Evolutionary conservation across 2,797 vertebrate species (phyloP).

Genomic region (Clarias platycephalus): DNA sequence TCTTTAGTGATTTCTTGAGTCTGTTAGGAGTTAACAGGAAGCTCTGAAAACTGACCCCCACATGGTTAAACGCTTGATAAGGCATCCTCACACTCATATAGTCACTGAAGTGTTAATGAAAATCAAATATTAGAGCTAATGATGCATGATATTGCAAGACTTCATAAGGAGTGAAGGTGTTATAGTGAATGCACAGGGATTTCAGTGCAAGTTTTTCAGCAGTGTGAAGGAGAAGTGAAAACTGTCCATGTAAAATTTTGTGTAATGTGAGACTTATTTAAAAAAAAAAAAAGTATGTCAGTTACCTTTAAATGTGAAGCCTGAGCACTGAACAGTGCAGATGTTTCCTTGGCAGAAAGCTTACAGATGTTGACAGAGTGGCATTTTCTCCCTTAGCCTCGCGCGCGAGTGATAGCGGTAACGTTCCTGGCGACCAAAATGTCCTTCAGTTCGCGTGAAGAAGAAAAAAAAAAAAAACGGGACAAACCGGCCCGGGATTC

Average conservation of each 20-base stretch:
- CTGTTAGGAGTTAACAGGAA: not conserved
- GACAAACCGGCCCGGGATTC: not conserved
- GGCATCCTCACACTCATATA: not conserved
- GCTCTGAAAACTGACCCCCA: not conserved
- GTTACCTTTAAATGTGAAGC: not conserved
- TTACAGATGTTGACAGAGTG: constrained; percentile 33
- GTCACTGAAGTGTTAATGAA: not conserved
- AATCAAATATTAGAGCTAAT: not conserved
- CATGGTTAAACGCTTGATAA: not conserved
- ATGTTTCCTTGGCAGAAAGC: not conserved
- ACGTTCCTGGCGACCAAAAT: constrained; percentile 21
- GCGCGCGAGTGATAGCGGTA: not conserved
- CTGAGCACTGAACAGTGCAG: not conserved
- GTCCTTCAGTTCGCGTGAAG: not conserved
- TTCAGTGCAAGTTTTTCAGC: not conserved
- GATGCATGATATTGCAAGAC: not conserved
- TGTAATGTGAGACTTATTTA: not conserved
- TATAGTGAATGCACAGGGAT: not conserved
- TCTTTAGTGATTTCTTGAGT: not conserved
- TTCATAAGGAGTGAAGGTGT: not conserved
- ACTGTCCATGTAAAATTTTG: too few species aligned
- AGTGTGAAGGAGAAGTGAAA: not conserved
- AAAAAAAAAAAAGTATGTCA: not conserved
- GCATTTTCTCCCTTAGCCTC: constrained; percentile 15
- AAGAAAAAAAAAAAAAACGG: not conserved